Evolutionary conservation across 2,888 invertebrate genomes (phyloP).

Genomic region (Keiferia lycopersicella): DNA sequence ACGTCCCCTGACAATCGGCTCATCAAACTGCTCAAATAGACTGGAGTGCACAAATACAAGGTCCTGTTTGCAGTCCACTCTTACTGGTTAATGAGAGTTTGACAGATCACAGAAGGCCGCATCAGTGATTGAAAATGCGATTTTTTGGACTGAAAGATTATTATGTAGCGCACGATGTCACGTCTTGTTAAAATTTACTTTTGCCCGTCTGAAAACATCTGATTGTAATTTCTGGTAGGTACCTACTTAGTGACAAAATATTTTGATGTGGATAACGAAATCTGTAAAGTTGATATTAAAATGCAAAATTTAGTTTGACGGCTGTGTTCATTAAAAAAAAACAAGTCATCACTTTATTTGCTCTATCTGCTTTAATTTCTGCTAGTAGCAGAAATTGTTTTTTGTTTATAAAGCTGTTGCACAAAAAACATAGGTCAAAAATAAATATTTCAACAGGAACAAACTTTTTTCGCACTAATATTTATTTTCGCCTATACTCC

Average conservation of each 20-base stretch:
- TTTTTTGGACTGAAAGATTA: too few species aligned
- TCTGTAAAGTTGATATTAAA: background rate
- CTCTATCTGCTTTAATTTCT: too few species aligned
- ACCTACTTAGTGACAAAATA: too few species aligned
- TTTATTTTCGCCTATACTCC: background rate
- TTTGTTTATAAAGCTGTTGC: background rate
- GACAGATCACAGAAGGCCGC: background rate
- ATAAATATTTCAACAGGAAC: background rate
- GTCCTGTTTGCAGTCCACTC: constrained; percentile 22
- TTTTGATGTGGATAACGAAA: too few species aligned
- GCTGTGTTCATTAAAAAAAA: too few species aligned
- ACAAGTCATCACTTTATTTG: too few species aligned
- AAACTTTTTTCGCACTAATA: background rate
- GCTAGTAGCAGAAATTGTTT: background rate
- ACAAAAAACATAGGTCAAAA: background rate
- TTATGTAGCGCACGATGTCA: too few species aligned
- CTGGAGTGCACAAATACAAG: constrained; percentile 43
- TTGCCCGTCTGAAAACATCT: too few species aligned
- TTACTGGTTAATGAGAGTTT: constrained; percentile 21
- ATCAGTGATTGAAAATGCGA: background rate
- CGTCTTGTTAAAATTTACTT: too few species aligned
- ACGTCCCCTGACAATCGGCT: constrained; percentile 50
- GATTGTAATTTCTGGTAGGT: too few species aligned
- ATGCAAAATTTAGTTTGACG: too few species aligned
- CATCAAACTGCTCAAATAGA: constrained; percentile 51